phyloP scores from a whole-genome alignment of 2,113 vertebrate species.

The Lasiurus borealis region DNA sequence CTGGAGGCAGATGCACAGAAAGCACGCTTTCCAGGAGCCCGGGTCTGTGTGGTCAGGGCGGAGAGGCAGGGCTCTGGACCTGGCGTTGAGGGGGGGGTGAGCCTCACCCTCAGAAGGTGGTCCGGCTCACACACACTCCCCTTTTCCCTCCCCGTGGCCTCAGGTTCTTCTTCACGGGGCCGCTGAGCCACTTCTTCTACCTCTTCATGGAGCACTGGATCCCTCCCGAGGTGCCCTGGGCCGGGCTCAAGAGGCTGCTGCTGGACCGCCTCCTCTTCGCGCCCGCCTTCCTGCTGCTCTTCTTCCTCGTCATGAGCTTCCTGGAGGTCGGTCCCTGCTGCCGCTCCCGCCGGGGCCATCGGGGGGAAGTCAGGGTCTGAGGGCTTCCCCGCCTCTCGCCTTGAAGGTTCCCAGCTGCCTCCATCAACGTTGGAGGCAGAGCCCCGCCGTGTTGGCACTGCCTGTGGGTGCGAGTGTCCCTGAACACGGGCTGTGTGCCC shows the following conservation, averaged over 20 bases:
- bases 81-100: background rate
- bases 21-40: background rate
- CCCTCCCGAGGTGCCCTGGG: conserved; percentile 87
- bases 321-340: conserved; percentile 88
- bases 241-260: conserved; percentile 89
- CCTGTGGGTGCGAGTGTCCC: background rate
- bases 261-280: conserved; percentile 92
- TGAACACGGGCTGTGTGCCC: accelerated
- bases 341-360: background rate
- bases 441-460: accelerated
- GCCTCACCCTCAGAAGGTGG: background rate
- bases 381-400: background rate
- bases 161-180: conserved; percentile 92
- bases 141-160: accelerated
- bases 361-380: background rate
- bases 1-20: background rate
- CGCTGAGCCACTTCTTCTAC: conserved; percentile 93
- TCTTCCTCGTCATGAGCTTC: conserved; percentile 91
- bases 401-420: background rate
- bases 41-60: background rate
- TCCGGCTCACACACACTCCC: background rate
- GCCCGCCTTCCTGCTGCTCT: conserved; percentile 91
- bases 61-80: background rate
- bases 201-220: conserved; percentile 90
- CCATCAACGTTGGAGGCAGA: background rate